These are phyloP conservation scores for Apeira syringaria DNA, from an alignment of 2,888 invertebrate species.

Conservation along the genomic window DNA sequence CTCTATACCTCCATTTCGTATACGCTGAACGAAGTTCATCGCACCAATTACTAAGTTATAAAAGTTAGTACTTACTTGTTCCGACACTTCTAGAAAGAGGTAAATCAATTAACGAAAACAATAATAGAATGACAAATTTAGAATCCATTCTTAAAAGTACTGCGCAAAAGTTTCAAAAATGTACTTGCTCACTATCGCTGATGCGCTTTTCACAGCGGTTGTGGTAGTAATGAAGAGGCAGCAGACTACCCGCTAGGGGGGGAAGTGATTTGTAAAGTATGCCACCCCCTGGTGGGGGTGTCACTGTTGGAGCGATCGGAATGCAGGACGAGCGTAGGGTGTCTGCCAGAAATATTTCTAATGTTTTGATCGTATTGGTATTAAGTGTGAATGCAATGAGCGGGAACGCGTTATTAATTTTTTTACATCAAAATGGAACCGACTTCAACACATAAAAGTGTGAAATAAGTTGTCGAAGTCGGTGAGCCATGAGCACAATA, in stretches of 20 bases:
- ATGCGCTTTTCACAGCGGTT: slow-evolving; percentile 7
- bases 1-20: too few relatives aligned
- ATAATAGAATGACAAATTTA: slow-evolving; percentile 43
- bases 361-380: background rate
- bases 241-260: background rate
- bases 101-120: slow-evolving; percentile 48
- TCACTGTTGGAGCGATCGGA: background rate
- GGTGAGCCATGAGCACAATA: too few relatives aligned
- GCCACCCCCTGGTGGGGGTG: slow-evolving; percentile 19
- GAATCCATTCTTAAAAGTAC: slow-evolving; percentile 43
- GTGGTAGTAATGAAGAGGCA: slow-evolving; percentile 5
- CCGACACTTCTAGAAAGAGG: slow-evolving; percentile 48
- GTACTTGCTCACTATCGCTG: background rate
- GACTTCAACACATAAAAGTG: too few relatives aligned
- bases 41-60: too few relatives aligned
- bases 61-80: slow-evolving; percentile 52
- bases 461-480: too few relatives aligned
- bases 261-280: slow-evolving; percentile 18
- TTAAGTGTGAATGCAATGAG: too few relatives aligned
- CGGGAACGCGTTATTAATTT: too few relatives aligned
- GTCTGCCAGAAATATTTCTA: background rate
- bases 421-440: too few relatives aligned
- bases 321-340: background rate
- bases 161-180: background rate
- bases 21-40: too few relatives aligned